Percentiles rank a stretch among this genome's conserved stretches.
Conservation (phyloP, 2,888 invertebrate species). For the Frankliniella intonsa region DNA sequence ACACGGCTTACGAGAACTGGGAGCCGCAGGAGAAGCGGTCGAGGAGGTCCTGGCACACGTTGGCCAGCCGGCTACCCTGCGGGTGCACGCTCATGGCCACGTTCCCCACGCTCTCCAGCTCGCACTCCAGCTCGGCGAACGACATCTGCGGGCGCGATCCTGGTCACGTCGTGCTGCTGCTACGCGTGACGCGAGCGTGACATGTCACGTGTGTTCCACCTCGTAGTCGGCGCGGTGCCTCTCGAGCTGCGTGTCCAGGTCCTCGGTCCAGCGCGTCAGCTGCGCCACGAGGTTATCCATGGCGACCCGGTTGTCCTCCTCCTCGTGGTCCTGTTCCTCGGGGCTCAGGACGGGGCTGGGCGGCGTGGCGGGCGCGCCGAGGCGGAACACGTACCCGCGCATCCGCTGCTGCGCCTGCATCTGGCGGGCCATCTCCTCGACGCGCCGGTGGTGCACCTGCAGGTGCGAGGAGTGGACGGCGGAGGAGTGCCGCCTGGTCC, state of each 20-base stretch:
- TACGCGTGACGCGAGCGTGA: neutral
- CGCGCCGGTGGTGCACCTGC: neutral
- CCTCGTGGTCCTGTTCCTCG: neutral
- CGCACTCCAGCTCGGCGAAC: slow-evolving; percentile 5
- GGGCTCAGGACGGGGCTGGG: neutral
- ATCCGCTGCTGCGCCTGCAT: neutral
- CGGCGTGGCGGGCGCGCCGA: neutral
- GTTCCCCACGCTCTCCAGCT: slow-evolving; percentile 13
- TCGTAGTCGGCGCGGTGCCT: slow-evolving; percentile 10
- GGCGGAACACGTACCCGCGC: neutral
- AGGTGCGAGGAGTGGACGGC: too few species aligned
- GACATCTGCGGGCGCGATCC: neutral
- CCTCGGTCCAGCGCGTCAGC: neutral
- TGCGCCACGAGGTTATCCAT: neutral
- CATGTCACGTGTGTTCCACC: neutral
- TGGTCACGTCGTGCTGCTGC: neutral
- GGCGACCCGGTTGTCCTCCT: neutral
- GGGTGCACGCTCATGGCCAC: slow-evolving; percentile 12
- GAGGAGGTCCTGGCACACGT: slow-evolving; percentile 9
- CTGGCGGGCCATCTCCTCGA: neutral
- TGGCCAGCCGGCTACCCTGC: slow-evolving; percentile 11
- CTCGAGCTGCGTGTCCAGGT: neutral
- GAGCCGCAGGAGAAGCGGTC: neutral
- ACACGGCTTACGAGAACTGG: neutral
- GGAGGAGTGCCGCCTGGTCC: too few species aligned